These are phyloP conservation scores for Halcyon senegalensis DNA, from an alignment of 2,113 vertebrate species.

Conservation along the genomic window DNA sequence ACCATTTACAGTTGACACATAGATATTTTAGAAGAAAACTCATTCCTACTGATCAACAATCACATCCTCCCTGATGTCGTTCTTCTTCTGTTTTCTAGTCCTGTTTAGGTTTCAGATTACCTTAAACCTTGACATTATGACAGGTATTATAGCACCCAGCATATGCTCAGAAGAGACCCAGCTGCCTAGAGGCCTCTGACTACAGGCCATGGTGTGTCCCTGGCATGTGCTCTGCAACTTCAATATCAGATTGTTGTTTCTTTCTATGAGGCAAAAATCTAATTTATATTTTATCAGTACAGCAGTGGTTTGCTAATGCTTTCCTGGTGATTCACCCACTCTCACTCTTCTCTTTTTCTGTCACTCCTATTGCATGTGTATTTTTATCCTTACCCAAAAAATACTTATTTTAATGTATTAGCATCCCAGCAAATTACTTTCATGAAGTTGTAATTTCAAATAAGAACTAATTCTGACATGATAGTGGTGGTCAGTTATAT, in stretches of 20 bases:
- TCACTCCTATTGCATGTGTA: background rate
- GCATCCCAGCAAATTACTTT: background rate
- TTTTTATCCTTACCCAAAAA: background rate
- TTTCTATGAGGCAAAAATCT: background rate
- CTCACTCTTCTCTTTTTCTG: background rate
- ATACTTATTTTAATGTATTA: background rate
- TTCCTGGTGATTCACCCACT: background rate
- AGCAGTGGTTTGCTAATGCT: background rate
- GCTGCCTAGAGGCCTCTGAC: background rate
- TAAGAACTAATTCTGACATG: background rate
- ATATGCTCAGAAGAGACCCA: background rate
- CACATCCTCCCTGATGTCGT: background rate
- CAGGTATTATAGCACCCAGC: background rate
- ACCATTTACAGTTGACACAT: background rate
- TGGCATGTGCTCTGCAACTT: background rate
- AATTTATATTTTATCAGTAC: background rate
- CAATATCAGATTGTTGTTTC: background rate
- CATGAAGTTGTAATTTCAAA: background rate
- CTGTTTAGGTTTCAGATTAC: background rate
- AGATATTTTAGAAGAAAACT: background rate
- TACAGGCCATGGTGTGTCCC: background rate
- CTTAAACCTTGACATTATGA: too few species aligned
- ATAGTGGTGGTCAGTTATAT: background rate
- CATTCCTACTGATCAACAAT: background rate
- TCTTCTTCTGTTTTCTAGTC: background rate